Percentiles rank a stretch among this genome's conserved stretches.
These are phyloP conservation scores for Plectropomus leopardus DNA, from an alignment of 2,113 vertebrate genomes.

Conservation along the genomic window DNA sequence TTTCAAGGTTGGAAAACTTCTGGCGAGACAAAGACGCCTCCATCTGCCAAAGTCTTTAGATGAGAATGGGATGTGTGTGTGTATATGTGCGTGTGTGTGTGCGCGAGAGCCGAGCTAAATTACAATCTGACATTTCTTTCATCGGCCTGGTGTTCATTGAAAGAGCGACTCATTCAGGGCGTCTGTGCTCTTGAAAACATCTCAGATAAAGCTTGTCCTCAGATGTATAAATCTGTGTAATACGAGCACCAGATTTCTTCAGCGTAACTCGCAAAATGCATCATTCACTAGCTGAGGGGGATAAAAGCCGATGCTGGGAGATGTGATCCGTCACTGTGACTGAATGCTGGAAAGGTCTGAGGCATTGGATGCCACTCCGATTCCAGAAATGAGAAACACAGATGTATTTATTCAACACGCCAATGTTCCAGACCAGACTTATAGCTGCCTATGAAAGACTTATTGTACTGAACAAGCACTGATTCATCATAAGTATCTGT, in stretches of 20 bases:
- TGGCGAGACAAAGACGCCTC: slow-evolving; percentile 73
- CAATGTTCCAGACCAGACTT: background rate
- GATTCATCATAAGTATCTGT: slow-evolving; percentile 5
- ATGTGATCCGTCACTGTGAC: slow-evolving; percentile 52
- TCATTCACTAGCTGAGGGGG: slow-evolving; percentile 51
- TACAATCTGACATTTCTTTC: slow-evolving; percentile 66
- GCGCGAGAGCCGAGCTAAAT: slow-evolving; percentile 47
- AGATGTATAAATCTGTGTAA: slow-evolving; percentile 68
- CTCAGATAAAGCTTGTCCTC: slow-evolving; percentile 60
- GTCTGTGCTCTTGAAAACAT: slow-evolving; percentile 60
- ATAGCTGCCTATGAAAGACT: slow-evolving; percentile 16
- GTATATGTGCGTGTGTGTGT: slow-evolving; percentile 27
- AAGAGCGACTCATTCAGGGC: slow-evolving; percentile 51
- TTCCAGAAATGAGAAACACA: slow-evolving; percentile 51
- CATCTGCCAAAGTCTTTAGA: slow-evolving; percentile 64
- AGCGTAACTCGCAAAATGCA: slow-evolving; percentile 29
- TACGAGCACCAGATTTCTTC: slow-evolving; percentile 51
- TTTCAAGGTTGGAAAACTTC: slow-evolving; percentile 78
- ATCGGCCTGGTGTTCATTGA: slow-evolving; percentile 54
- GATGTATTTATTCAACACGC: slow-evolving; percentile 25
- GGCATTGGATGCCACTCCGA: slow-evolving; percentile 12
- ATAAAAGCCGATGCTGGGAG: slow-evolving; percentile 40
- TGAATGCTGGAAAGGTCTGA: slow-evolving; percentile 29
- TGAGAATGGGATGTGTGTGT: slow-evolving; percentile 28
- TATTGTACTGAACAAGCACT: slow-evolving; percentile 5